Base-by-base conservation (phyloP, 2,113 vertebrate genomes). In the Channa maculata region DNA sequence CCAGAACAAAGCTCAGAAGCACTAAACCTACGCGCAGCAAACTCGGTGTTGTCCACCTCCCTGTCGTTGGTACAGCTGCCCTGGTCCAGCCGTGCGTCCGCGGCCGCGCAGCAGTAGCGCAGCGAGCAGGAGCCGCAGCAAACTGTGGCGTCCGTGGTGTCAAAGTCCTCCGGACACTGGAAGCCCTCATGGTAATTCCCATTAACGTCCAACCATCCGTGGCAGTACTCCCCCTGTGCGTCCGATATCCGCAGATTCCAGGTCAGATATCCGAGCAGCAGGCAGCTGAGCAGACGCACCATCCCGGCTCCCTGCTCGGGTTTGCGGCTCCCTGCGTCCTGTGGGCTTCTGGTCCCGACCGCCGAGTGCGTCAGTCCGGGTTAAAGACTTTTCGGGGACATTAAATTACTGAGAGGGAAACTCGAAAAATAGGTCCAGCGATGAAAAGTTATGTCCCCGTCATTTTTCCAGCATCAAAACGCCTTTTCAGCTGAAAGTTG, bases 91-190 rank as follows among this genome's bases (percentile, higher is more conserved):
- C 97, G 93, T 5, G 96, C 97, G 79, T 96, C 96, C 45, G 86
- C 90, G 10, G 97, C 95, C 0, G 97, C 97, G 92, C 97, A 99
- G 90, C 97, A 99, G 72, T 98, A 98, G 49, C 97, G 95, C 80
- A 98, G 93, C 4, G 95, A 86, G 92, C 97, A 99, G 6, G 95
- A 97, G 55, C 97, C 97, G 89, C 97, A 99, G 93, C 97, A 99
- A 89, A 98, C 97, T 15, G 96, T 96, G 80, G 97, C 97, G 86
- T 97, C 95, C 88, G 81, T 81, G 6, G 96, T 95, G 88, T 99
- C 97, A 89, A 97, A 96, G 91, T 96, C 95, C 94, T 99, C 97
- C 7, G 97, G 97, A 88, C 97, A 99, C 89, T 97, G 96, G 89
- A 99, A 98, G 7, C 97, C 97, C 0, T 96, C 97, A 43, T 97